These are phyloP conservation scores for Rana temporaria DNA, from an alignment of 2,113 vertebrate genomes.

Conservation along the genomic window DNA sequence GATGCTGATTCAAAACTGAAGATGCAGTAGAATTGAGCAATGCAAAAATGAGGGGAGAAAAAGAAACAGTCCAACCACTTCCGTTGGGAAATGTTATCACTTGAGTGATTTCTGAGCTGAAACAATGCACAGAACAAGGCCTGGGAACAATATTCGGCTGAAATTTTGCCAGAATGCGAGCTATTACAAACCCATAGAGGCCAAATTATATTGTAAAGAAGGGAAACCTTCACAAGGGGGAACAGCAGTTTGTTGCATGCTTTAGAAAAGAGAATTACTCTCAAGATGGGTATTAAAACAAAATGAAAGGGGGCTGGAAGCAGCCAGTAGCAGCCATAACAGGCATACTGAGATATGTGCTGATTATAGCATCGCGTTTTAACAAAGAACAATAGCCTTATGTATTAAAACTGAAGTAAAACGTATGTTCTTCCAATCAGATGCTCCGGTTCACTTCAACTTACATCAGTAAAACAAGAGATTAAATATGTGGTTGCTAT, in stretches of 20 bases:
- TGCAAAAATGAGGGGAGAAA: background rate
- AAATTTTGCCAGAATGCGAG: constrained; percentile 28
- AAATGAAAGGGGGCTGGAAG: constrained; percentile 1
- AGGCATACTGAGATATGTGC: background rate
- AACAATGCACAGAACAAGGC: constrained; percentile 5
- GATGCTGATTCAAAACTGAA: background rate
- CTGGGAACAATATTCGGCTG: constrained; percentile 45
- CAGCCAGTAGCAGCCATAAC: constrained; percentile 3
- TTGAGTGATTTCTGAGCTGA: constrained; percentile 22
- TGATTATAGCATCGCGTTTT: background rate
- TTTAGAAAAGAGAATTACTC: background rate
- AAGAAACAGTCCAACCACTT: background rate
- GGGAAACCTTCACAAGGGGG: constrained; percentile 38
- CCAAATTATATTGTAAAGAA: constrained; percentile 40
- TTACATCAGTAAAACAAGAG: too few relatives aligned
- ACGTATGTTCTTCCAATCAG: too few relatives aligned
- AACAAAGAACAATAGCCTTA: background rate
- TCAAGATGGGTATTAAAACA: background rate
- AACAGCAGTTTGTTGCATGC: background rate
- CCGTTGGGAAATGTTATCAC: constrained; percentile 32
- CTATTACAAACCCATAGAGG: constrained; percentile 41
- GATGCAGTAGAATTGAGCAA: background rate
- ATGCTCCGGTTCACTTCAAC: too few relatives aligned
- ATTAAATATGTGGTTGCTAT: too few relatives aligned
- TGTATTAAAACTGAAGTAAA: too few relatives aligned